phyloP scores from a whole-genome alignment of 2,888 invertebrate genomes.

The Cancer borealis region DNA sequence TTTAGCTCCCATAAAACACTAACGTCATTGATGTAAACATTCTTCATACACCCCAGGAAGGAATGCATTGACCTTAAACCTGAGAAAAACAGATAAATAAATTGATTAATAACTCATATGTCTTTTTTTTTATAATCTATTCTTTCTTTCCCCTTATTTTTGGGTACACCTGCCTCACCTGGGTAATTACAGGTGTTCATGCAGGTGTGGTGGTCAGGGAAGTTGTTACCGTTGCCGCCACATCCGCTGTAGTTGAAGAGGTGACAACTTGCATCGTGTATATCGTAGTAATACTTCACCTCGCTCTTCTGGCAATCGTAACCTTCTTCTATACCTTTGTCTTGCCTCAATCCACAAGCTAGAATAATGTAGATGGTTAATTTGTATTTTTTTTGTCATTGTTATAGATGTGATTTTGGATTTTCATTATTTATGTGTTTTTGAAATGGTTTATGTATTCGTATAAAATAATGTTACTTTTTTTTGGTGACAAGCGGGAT shows the following conservation, averaged over 20 bases:
- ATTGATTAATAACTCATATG: neutral
- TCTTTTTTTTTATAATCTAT: neutral
- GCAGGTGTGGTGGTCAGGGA: conserved; percentile 79
- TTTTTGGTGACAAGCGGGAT: too few species aligned
- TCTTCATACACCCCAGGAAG: conserved; percentile 93
- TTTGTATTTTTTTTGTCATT: too few species aligned
- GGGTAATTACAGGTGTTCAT: conserved; percentile 77
- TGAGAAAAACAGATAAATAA: conserved; percentile 77
- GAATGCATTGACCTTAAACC: conserved; percentile 90
- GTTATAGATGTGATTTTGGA: too few species aligned
- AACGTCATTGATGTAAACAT: conserved; percentile 95
- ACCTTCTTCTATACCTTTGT: neutral
- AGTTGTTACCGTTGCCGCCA: conserved; percentile 81
- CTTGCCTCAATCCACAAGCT: conserved; percentile 53
- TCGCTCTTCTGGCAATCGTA: conserved; percentile 33
- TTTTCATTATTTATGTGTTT: too few species aligned
- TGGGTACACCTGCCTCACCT: conserved; percentile 42
- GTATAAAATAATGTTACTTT: too few species aligned
- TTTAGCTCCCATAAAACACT: conserved; percentile 91
- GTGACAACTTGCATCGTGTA: conserved; percentile 79
- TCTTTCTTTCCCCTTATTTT: too few species aligned
- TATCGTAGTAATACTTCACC: conserved; percentile 80
- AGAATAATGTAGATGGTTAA: too few species aligned
- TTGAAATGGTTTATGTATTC: too few species aligned
- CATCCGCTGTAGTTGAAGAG: conserved; percentile 82